These are phyloP conservation scores for Heliconius hermathena DNA, from an alignment of 1,140 invertebrate species.

Conservation along the genomic window DNA sequence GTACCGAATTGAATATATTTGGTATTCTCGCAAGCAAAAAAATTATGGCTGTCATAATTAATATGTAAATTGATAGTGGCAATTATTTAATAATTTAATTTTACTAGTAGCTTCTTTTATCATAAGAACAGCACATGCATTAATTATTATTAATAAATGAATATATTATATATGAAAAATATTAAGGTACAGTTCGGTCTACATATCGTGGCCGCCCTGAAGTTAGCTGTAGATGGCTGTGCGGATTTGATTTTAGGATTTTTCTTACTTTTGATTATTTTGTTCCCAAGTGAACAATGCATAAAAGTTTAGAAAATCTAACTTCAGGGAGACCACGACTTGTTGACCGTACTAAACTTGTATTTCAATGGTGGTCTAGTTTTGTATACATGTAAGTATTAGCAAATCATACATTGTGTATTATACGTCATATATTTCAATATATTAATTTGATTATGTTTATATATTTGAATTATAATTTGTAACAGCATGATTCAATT, in stretches of 20 bases:
- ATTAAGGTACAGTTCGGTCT: not conserved
- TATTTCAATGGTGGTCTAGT: not conserved
- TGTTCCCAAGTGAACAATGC: too few relatives aligned
- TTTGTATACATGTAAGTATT: not conserved
- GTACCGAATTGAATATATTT: not conserved
- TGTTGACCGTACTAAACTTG: not conserved
- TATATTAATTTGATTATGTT: not conserved
- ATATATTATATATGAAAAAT: not conserved
- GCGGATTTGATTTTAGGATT: too few relatives aligned
- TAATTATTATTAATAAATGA: not conserved
- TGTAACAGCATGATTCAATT: conserved; percentile 42
- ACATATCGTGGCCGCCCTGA: too few relatives aligned
- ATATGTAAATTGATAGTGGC: not conserved
- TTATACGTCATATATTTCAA: not conserved
- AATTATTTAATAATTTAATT: not conserved
- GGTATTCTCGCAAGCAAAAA: not conserved
- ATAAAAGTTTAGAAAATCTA: too few relatives aligned
- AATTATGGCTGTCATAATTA: not conserved
- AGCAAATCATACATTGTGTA: not conserved
- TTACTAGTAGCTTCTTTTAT: not conserved
- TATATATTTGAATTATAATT: conserved; percentile 25
- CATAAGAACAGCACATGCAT: not conserved
- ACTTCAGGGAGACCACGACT: too few relatives aligned
- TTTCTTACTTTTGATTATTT: too few relatives aligned
- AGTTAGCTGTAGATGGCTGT: too few relatives aligned